Conservation (phyloP, 2,888 invertebrate genomes). For the Neoscelio sp. region DNA sequence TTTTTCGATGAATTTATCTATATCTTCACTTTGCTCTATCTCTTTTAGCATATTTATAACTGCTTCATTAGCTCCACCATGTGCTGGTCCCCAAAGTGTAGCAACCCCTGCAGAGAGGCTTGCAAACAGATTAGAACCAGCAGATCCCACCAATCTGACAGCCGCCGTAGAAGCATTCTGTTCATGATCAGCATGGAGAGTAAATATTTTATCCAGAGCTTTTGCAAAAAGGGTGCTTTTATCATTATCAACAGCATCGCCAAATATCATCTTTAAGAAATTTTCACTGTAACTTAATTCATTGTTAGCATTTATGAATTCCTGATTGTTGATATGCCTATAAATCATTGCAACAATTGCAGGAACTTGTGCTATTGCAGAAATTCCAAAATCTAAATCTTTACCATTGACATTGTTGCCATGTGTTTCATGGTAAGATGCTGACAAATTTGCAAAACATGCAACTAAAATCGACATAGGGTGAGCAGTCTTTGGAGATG, state of each 20-base stretch:
- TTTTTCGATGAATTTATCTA: conserved; percentile 33
- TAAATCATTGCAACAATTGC: conserved; percentile 38
- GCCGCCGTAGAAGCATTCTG: conserved; percentile 47
- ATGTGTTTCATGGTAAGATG: conserved; percentile 30
- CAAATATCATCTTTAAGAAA: conserved; percentile 45
- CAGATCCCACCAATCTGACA: conserved; percentile 31
- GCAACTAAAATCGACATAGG: conserved; percentile 25
- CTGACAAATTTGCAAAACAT: conserved; percentile 27
- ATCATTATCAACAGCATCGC: conserved; percentile 20
- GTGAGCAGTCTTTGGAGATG: conserved; percentile 22
- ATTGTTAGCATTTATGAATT: conserved; percentile 38
- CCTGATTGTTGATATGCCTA: conserved; percentile 33
- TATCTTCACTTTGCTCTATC: conserved; percentile 18
- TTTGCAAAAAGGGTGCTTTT: conserved; percentile 33
- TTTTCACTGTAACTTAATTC: conserved; percentile 37
- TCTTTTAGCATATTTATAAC: conserved; percentile 50
- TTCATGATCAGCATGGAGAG: conserved; percentile 47
- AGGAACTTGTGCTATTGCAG: conserved; percentile 31
- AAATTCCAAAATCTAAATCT: conserved; percentile 30
- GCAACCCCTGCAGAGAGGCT: conserved; percentile 36
- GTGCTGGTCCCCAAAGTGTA: conserved; percentile 53
- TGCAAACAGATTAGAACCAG: conserved; percentile 44
- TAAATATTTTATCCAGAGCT: conserved; percentile 37
- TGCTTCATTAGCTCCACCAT: conserved; percentile 55
- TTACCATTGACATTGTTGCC: conserved; percentile 27